These are phyloP conservation scores for Neosilurus hyrtlii DNA, from an alignment of 2,797 vertebrate species.

Conservation along the genomic window DNA sequence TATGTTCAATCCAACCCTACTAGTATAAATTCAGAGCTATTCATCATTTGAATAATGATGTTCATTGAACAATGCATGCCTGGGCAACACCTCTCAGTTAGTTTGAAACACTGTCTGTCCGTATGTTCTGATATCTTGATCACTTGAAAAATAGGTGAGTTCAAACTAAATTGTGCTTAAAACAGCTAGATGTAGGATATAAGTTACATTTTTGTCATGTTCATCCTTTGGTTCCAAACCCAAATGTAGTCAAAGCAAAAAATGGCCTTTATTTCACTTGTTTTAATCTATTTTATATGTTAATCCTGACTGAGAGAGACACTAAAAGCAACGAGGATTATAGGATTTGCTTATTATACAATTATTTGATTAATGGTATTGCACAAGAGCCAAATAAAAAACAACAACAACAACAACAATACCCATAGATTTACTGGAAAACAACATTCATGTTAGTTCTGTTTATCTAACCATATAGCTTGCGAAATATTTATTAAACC, in stretches of 20 bases:
- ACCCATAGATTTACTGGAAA: not conserved
- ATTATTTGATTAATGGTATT: slow-evolving; percentile 9
- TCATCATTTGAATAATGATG: not conserved
- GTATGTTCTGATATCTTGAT: not conserved
- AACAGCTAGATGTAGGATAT: too few species aligned
- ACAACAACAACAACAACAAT: not conserved
- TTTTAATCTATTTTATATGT: slow-evolving; percentile 3
- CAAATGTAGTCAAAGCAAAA: not conserved
- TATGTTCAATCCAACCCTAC: not conserved
- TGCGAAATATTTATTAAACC: not conserved
- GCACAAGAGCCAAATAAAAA: not conserved
- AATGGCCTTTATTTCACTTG: not conserved
- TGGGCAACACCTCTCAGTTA: not conserved
- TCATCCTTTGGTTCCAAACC: not conserved
- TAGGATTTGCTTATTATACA: slow-evolving; percentile 4
- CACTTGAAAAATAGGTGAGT: not conserved
- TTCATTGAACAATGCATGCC: not conserved
- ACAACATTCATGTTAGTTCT: not conserved
- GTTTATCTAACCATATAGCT: not conserved
- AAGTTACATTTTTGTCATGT: too few species aligned
- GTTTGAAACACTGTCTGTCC: too few species aligned
- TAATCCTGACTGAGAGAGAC: not conserved
- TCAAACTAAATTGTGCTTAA: not conserved
- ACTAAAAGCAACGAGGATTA: not conserved
- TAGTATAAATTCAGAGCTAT: not conserved